phyloP scores from a whole-genome alignment of 2,797 vertebrate species.

The Mormyrops boulengeri region DNA sequence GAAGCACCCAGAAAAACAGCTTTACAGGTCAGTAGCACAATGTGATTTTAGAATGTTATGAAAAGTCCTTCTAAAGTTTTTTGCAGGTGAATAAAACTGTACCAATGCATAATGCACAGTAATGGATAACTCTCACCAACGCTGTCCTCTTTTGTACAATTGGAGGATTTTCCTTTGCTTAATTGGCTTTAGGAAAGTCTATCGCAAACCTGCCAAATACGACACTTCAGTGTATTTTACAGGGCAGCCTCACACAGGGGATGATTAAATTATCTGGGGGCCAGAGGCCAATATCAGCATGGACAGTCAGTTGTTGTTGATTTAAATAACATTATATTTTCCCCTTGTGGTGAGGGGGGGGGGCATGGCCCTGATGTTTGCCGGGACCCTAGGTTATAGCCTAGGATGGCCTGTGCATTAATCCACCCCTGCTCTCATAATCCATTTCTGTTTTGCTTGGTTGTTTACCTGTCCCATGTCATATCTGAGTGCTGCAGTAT shows the following conservation, averaged over 20 bases:
- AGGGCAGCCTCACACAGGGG: not conserved
- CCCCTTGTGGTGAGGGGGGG: not conserved
- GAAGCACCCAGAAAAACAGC: conserved; percentile 76
- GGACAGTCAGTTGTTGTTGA: not conserved
- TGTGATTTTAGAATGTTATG: not conserved
- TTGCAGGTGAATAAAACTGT: not conserved
- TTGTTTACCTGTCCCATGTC: conserved; percentile 40
- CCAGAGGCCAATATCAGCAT: not conserved
- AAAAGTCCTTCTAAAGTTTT: not conserved
- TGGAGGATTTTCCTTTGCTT: not conserved
- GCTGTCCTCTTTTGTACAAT: not conserved
- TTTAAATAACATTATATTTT: not conserved
- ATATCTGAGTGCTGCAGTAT: not conserved
- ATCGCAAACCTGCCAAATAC: not conserved
- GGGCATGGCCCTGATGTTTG: conserved; percentile 58
- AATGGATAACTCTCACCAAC: not conserved
- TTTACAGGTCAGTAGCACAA: conserved; percentile 58
- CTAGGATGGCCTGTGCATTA: conserved; percentile 38
- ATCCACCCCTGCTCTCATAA: conserved; percentile 62
- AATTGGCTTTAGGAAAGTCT: not conserved
- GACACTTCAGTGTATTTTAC: not conserved
- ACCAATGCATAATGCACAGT: not conserved
- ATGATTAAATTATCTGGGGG: not conserved
- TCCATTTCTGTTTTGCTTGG: conserved; percentile 32
- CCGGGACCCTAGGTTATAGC: not conserved